Evolutionary conservation across 2,113 vertebrate species (phyloP).

Genomic region (Chiloscyllium plagiosum): DNA sequence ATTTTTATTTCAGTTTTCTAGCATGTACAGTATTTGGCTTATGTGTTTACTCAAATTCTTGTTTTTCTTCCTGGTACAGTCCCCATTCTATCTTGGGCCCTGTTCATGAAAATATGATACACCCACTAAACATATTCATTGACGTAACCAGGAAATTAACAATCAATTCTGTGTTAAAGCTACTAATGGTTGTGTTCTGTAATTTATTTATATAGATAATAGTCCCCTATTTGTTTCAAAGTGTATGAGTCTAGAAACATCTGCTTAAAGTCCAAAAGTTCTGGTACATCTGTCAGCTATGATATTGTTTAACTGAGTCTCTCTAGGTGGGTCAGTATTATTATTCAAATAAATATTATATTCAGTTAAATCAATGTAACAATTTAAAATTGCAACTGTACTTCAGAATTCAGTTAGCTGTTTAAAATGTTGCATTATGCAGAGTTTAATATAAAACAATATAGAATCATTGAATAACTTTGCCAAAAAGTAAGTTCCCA

Average conservation of each 20-base stretch:
- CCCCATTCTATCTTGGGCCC: no score
- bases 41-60: no score
- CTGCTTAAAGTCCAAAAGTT: neutral
- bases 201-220: neutral
- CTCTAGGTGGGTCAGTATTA: neutral
- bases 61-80: neutral
- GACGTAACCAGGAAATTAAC: neutral
- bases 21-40: no score
- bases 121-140: neutral
- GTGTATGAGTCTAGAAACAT: neutral
- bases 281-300: neutral
- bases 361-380: neutral
- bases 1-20: no score
- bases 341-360: neutral
- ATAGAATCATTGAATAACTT: no score
- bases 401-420: neutral
- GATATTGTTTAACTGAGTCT: neutral
- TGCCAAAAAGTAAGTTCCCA: no score
- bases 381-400: neutral
- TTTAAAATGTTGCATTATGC: neutral
- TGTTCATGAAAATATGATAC: neutral
- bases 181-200: neutral
- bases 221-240: neutral
- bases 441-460: neutral
- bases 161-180: neutral